Base-by-base conservation (phyloP, 2,888 invertebrate species). In the Dascillus cervinus region DNA sequence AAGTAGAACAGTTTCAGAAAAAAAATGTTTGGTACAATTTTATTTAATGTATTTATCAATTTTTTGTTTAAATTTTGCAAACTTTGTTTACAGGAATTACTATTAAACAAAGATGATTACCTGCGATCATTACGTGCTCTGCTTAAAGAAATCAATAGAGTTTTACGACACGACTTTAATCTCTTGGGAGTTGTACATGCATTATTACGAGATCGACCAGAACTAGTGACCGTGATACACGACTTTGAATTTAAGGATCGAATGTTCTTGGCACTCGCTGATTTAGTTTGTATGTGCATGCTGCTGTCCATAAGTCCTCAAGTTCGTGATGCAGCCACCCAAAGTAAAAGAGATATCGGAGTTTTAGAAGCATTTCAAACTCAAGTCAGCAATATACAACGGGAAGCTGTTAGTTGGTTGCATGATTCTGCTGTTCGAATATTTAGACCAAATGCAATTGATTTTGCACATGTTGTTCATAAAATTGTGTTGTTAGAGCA, bases 31-130 rank as follows among this genome's bases (percentile, higher is more conserved):
- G n/a, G n/a, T n/a, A n/a, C n/a, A n/a, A n/a, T n/a, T n/a, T n/a
- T n/a, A n/a, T n/a, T n/a, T n/a, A n/a, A n/a, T n/a, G n/a, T n/a
- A n/a, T n/a, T n/a, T n/a, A n/a, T n/a, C n/a, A n/a, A n/a, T n/a
- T n/a, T n/a, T n/a, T n/a, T n/a, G n/a, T n/a, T n/a, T n/a, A n/a
- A n/a, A n/a, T n/a, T n/a, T n/a, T n/a, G n/a, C n/a, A n/a, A n/a
- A n/a, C 5, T 26, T 38, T 26, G 34, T 27, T 53, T 75, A 50
- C 72, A 87, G 71, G 94, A 95, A 62, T 69, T 94, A 45, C 65
- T 96, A 21, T 71, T 86, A 42, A 84, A 86, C 34, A 75, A 86
- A 9, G 96, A 96, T 46, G 96, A 96, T 64, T 94, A 89, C 62
- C 67, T 92, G 37, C 75, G 91, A 2, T 85, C 92, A 1, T 63